These are phyloP conservation scores for Holocentrus rufus DNA, from an alignment of 2,797 vertebrate genomes.

Conservation along the genomic window DNA sequence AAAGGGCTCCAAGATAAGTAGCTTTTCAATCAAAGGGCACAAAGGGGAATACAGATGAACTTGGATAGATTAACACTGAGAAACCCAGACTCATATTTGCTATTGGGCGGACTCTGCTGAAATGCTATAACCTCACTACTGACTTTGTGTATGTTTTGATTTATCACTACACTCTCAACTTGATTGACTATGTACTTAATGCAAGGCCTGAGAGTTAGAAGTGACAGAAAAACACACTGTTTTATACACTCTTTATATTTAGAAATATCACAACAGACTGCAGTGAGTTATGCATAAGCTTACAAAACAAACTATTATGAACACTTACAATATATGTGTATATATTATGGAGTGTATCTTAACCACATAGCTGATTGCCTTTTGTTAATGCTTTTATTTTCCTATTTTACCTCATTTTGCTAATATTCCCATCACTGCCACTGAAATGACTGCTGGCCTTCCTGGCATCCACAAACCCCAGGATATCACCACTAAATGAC, in stretches of 20 bases:
- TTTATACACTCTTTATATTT: background rate
- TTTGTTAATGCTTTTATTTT: slow-evolving; percentile 5
- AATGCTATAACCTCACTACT: no score
- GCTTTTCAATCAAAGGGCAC: slow-evolving; percentile 3
- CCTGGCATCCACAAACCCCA: slow-evolving; percentile 38
- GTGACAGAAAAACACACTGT: no score
- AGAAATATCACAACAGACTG: background rate
- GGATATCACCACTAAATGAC: slow-evolving; percentile 65
- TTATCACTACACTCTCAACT: no score
- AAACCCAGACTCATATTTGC: no score
- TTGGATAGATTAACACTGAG: no score
- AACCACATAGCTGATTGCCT: background rate
- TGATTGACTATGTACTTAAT: no score
- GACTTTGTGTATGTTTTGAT: no score
- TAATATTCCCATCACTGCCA: slow-evolving; percentile 20
- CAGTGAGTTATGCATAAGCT: background rate
- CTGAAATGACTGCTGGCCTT: slow-evolving; percentile 40
- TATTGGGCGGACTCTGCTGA: no score
- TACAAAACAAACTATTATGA: background rate
- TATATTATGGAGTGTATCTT: background rate
- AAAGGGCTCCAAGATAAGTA: slow-evolving; percentile 6
- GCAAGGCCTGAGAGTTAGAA: no score
- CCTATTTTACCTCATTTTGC: slow-evolving; percentile 15
- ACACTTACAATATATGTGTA: background rate
- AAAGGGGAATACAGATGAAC: no score